Base-by-base conservation (phyloP, 2,888 invertebrate species). In the Chaitophorus viminalis region DNA sequence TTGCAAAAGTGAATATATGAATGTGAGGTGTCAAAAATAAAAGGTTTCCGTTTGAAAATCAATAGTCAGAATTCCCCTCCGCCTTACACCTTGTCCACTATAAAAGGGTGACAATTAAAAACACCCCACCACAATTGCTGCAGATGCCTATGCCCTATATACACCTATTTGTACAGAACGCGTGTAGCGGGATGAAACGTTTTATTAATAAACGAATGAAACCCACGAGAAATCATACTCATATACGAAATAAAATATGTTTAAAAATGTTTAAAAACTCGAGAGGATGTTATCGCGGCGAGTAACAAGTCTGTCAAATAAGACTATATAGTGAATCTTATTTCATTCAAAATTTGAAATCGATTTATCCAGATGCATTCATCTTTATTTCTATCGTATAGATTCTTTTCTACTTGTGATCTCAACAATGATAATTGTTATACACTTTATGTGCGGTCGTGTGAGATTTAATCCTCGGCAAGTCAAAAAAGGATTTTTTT, bases 41-140 rank as follows among this genome's bases (percentile, higher is more conserved):
- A 83, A 83, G 18, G 29, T 83, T 77, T 85, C 65, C 33, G 46
- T 77, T 77, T 68, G 31, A 68, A 85, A 77, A 85, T 85, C 84
- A 77, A 85, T 84, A 77, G 68, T 46, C 18, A 46, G 68, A 46
- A 84, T 65, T 33, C 14, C 14, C 8, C 17, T 5, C 25, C 31
- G 1, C n/a, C n/a, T n/a, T 25, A 52, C 74, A 54, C 74, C 29
- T 29, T 0, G 29, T 29, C 29, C 31, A 5, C 1, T 29, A 33
- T 54, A 29, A 83, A 75, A 83, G n/a, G 54, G 36, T 52, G 46
- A 77, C 84, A 84, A 84, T 84, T 76, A 85, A 77, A 84, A 77
- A 85, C 68, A 77, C 29, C 33, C 3, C 29, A 0, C 3, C 54
- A 8, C 14, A 25, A 70, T 46, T 31, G 70, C 25, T 31, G 70